Conservation (phyloP, 2,113 vertebrate species). For the Nettapus auritus region DNA sequence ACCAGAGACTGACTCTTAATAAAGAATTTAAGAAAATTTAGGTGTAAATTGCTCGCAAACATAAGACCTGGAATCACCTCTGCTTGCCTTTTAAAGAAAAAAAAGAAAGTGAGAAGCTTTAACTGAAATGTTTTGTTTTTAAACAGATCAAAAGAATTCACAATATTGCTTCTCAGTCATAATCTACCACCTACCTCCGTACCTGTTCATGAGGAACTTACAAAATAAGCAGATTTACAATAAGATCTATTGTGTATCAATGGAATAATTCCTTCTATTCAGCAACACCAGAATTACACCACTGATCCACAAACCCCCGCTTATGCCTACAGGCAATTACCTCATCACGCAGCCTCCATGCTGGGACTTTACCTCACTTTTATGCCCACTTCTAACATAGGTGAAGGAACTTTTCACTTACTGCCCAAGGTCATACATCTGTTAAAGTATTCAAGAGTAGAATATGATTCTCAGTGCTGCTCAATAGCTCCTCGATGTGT, state of each 20-base stretch:
- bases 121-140: background rate
- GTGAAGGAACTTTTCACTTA: background rate
- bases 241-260: background rate
- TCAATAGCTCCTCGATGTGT: background rate
- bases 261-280: background rate
- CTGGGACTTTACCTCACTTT: background rate
- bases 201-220: background rate
- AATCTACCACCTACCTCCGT: background rate
- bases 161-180: background rate
- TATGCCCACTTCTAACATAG: background rate
- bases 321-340: background rate
- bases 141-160: background rate
- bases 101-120: background rate
- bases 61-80: background rate
- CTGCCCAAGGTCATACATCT: background rate
- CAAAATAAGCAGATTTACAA: background rate
- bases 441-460: background rate
- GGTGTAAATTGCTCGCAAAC: background rate
- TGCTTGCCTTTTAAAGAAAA: background rate
- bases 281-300: background rate
- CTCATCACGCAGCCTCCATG: background rate
- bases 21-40: background rate
- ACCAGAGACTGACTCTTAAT: background rate
- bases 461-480: rapidly evolving
- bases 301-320: background rate